Conservation (phyloP, 2,888 invertebrate genomes). For the Drosophila niveifrons region DNA sequence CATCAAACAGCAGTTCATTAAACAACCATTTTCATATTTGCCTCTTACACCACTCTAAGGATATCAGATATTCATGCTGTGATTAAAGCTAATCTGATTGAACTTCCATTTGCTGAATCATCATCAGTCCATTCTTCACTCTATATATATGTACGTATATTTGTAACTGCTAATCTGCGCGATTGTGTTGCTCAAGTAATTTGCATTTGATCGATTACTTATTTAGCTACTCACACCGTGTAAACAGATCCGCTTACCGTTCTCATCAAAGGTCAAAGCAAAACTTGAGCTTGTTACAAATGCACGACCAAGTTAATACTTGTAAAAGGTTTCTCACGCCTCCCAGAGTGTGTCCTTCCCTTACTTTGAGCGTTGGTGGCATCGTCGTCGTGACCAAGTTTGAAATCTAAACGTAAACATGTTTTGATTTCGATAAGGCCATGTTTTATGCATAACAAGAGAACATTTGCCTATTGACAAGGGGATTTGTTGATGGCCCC, state of each 20-base stretch:
- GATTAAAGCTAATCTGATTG: slow-evolving; percentile 24
- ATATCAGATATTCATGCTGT: slow-evolving; percentile 4
- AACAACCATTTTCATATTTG: slow-evolving; percentile 7
- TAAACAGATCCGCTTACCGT: slow-evolving; percentile 8
- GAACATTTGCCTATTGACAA: slow-evolving; percentile 36
- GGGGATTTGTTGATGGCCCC: slow-evolving; percentile 42
- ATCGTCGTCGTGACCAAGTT: slow-evolving; percentile 24
- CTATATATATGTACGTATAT: not conserved
- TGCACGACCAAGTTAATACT: slow-evolving; percentile 45
- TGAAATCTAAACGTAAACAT: slow-evolving; percentile 52
- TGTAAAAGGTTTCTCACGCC: slow-evolving; percentile 27
- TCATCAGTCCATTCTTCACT: not conserved
- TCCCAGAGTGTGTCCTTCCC: slow-evolving; percentile 2
- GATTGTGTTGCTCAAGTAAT: slow-evolving; percentile 10
- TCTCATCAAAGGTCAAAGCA: slow-evolving; percentile 24
- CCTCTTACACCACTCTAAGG: not conserved
- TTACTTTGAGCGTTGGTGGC: not conserved
- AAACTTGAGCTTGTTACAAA: slow-evolving; percentile 35
- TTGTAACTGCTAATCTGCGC: slow-evolving; percentile 5
- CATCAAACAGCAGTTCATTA: slow-evolving; percentile 37
- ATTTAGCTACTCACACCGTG: not conserved
- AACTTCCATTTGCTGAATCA: slow-evolving; percentile 6
- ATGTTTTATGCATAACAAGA: slow-evolving; percentile 65
- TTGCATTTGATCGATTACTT: slow-evolving; percentile 25
- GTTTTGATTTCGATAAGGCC: slow-evolving; percentile 63